Base-by-base conservation (phyloP, 2,113 vertebrate species). In the cattle (Bos taurus) region DNA sequence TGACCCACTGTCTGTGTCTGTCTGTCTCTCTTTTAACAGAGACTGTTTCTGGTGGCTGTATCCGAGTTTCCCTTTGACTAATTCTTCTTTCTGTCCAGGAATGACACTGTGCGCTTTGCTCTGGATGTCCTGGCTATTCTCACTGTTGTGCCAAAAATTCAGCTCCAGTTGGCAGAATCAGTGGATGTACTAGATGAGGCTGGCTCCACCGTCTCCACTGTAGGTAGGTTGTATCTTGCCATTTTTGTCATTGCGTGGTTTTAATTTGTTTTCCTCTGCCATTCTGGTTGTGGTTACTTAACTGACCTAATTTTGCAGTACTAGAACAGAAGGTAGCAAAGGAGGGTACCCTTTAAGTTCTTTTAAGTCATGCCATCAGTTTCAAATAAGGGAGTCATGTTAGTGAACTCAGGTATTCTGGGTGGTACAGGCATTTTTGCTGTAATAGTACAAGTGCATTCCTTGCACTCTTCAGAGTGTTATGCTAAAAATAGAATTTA, bases 91-190 rank as follows among this genome's bases (percentile, higher is more conserved):
- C 96, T 59, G 89, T 91, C 46, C 97, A 99, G 99, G 99, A 99
- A 99, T 86, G 99, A 99, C 96, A 99, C 99, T 2, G 99, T 99
- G 84, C 99, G 99, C 33, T 99, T 99, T 59, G 99, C 99, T 80
- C 98, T 99, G 97, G 99, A 99, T 98, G 99, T 99, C 62, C 98
- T 99, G 89, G 99, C 99, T 88, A 99, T 99, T 97, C 99, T 99
- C 94, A 99, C 99, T 14, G 99, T 99, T 86, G 99, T 99, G 94
- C 99, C 99, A 91, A 99, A 99, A 99, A 99, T 99, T 64, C 99
- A 99, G 98, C 98, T 99, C 77, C 98, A 99, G 95, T 98, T 99
- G 99, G 99, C 99, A 83, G 99, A 99, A 94, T 99, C 99, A 84
- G 99, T 99, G 64, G 99, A 99, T 95, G 99, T 99, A 87, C 98